phyloP scores from a whole-genome alignment of 2,113 vertebrate species.

The Neolamprologus brichardi region DNA sequence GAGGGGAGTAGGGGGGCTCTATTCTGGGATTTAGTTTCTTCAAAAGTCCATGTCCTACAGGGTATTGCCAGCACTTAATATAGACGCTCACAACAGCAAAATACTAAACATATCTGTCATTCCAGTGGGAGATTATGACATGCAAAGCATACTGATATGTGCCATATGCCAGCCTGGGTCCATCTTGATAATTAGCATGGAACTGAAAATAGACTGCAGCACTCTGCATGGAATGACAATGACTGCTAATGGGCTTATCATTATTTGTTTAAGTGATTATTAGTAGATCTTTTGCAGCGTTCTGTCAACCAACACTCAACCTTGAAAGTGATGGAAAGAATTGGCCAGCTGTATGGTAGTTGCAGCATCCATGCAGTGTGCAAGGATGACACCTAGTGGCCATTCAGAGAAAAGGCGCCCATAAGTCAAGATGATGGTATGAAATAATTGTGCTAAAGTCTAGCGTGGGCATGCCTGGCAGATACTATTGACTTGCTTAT shows the following conservation, averaged over 20 bases:
- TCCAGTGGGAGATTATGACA: neutral
- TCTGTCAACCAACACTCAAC: neutral
- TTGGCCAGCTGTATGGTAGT: neutral
- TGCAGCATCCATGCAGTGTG: neutral
- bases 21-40: constrained; percentile 27
- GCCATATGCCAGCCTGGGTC: neutral
- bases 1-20: neutral
- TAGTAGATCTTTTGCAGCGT: neutral
- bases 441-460: neutral
- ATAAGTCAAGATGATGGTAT: too few species aligned
- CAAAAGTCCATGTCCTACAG: constrained; percentile 7
- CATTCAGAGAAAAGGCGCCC: neutral
- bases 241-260: neutral
- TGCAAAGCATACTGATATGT: neutral
- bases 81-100: constrained; percentile 14
- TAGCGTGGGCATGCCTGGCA: neutral
- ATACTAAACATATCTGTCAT: constrained; percentile 6
- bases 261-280: neutral
- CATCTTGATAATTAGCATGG: neutral
- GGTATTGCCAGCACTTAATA: constrained; percentile 17
- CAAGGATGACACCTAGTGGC: constrained; percentile 68
- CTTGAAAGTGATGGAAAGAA: neutral
- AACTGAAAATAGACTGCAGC: constrained; percentile 16
- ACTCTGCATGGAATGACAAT: neutral
- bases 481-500: neutral